Evolutionary conservation across 2,113 vertebrate species (phyloP), one percentile per base, ranked within the genome.

Genomic region (Dascyllus trimaculatus): DNA sequence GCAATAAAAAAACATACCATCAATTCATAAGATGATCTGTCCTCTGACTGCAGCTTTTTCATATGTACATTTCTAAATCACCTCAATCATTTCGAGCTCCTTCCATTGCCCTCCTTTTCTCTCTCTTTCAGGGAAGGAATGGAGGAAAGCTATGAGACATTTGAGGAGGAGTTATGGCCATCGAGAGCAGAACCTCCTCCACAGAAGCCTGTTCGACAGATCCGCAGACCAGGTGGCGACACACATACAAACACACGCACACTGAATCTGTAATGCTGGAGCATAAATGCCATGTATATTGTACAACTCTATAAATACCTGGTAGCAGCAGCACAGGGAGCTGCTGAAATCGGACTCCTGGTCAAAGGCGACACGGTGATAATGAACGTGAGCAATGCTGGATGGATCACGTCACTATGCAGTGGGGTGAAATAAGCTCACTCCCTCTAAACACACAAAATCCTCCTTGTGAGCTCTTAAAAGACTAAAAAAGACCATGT

Each of bases 131-230:
- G 86, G 54, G 46, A 59, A 76, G 78, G 14, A 58, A 95, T 95
- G 95, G 95, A 95, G 4, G 93, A 95, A 60, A 95, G 93, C 80
- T 95, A 91, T 77, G 93, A 95, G 88, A 95, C 92, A 66, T 94
- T 95, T 90, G 94, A 95, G 67, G 93, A 93, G 74, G 94, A 95
- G 82, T 89, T 95, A 25, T 75, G 91, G 65, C 75, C 86, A 70
- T 51, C 88, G 57, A 81, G 86, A 70, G 80, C 82, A 86, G 92
- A 93, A 56, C 75, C 71, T 83, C 82, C 88, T 64, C 90, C 87
- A 54, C 87, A 76, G 24, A 95, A 92, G 68, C 81, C 91, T 71
- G 56, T 84, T 82, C 86, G 88, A 88, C 91, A 90, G 72, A 84
- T 73, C 43, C 84, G 18, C 62, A 91, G 88, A 87, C 68, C 92